Percentiles rank a stretch among this genome's conserved stretches.
These are phyloP conservation scores for Eudasyphora cyanicolor DNA, from an alignment of 2,888 invertebrate species.

Conservation along the genomic window DNA sequence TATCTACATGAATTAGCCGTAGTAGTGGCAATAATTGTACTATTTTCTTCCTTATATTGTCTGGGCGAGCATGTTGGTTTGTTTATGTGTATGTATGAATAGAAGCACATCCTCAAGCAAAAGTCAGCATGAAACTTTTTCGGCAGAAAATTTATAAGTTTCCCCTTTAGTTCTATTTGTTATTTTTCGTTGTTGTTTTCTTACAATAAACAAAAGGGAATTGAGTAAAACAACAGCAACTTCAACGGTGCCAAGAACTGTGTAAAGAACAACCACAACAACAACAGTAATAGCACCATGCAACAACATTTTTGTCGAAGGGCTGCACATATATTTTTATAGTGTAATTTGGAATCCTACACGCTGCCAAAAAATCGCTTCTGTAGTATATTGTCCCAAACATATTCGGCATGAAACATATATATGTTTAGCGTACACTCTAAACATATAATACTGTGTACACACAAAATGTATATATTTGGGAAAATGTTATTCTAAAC, in stretches of 20 bases:
- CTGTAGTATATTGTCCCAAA: too few relatives aligned
- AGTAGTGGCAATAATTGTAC: background rate
- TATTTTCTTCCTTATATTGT: constrained; percentile 16
- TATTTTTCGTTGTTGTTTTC: background rate
- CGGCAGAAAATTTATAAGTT: constrained; percentile 28
- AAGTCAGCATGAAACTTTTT: constrained; percentile 30
- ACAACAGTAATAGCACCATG: constrained; percentile 16
- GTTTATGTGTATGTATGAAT: background rate
- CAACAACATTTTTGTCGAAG: too few relatives aligned
- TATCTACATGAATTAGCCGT: background rate
- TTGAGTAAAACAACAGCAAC: constrained; percentile 2
- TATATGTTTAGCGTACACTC: too few relatives aligned
- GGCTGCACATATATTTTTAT: too few relatives aligned
- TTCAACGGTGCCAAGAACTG: background rate
- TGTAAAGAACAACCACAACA: constrained; percentile 9
- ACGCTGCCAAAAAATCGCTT: too few relatives aligned
- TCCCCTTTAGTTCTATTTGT: background rate
- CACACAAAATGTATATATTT: too few relatives aligned
- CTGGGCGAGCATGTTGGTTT: background rate
- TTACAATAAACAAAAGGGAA: background rate
- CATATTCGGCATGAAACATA: too few relatives aligned
- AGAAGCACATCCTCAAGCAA: constrained; percentile 40
- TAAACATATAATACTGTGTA: too few relatives aligned
- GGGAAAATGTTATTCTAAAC: too few relatives aligned
- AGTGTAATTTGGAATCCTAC: too few relatives aligned